A percentile compares a stretch with the other conserved stretches of the same genome.
These are phyloP conservation scores for Harpalus rufipes DNA, from an alignment of 2,888 invertebrate genomes.

Conservation along the genomic window DNA sequence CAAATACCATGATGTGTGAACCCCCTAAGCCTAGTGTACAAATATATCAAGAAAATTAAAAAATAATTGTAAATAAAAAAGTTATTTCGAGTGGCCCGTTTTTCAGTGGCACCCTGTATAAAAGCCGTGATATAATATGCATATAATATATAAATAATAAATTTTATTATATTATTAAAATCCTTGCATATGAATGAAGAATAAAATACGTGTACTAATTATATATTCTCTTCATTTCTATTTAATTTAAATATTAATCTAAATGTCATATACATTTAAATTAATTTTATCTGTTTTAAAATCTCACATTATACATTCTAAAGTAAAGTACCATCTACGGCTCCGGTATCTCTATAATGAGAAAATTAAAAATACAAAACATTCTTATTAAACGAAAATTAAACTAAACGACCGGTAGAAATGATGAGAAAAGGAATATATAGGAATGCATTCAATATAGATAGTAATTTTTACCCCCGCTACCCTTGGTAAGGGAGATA, in stretches of 20 bases:
- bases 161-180: not conserved
- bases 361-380: slow-evolving; percentile 30
- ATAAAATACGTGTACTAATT: slow-evolving; percentile 2
- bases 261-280: slow-evolving; percentile 33
- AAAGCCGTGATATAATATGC: not conserved
- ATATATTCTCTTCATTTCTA: slow-evolving; percentile 10
- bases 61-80: no score
- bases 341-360: not conserved
- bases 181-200: slow-evolving; percentile 7
- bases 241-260: slow-evolving; percentile 46
- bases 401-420: no score
- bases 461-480: no score
- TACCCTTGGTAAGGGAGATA: no score
- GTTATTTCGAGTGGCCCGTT: no score
- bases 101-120: no score
- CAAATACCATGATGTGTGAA: no score
- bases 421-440: no score
- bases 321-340: not conserved
- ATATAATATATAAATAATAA: not conserved
- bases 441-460: no score
- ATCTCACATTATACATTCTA: not conserved
- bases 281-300: not conserved
- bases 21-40: no score
- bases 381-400: slow-evolving; percentile 8
- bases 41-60: no score